Evolutionary conservation across 1,140 invertebrate species (phyloP).

Genomic region (Bombus difficillimus): DNA sequence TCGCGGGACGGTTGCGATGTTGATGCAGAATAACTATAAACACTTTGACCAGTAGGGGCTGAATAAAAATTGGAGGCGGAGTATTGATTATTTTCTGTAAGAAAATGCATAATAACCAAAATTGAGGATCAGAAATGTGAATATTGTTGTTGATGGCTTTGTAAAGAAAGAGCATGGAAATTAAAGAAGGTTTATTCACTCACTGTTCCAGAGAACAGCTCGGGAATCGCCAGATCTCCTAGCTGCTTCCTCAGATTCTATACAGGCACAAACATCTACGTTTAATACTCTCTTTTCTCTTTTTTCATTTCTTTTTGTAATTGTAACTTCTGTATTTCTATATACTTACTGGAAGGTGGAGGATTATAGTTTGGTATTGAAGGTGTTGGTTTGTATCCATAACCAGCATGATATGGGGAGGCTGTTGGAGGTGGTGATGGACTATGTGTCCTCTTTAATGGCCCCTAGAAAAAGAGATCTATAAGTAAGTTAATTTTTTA

Average conservation of each 20-base stretch:
- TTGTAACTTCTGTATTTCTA: not conserved
- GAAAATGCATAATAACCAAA: constrained; percentile 10
- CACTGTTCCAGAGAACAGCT: constrained; percentile 92
- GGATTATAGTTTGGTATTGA: constrained; percentile 79
- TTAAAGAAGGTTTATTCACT: constrained; percentile 76
- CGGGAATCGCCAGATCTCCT: constrained; percentile 89
- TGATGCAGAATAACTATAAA: constrained; percentile 76
- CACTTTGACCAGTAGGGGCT: constrained; percentile 72
- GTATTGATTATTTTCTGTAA: constrained; percentile 76
- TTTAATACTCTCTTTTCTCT: constrained; percentile 14
- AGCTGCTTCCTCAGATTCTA: constrained; percentile 90
- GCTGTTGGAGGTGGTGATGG: constrained; percentile 86
- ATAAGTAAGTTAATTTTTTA: not conserved
- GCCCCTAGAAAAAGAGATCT: constrained; percentile 73
- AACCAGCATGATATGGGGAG: constrained; percentile 83
- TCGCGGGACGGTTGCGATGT: constrained; percentile 77
- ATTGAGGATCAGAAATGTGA: not conserved
- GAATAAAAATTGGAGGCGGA: constrained; percentile 77
- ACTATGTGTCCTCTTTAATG: constrained; percentile 86
- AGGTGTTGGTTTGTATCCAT: constrained; percentile 83
- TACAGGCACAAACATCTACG: constrained; percentile 73
- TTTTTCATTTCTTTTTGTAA: constrained; percentile 14
- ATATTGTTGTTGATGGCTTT: not conserved
- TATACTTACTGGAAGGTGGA: constrained; percentile 83
- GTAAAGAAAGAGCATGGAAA: constrained; percentile 31